Conservation (phyloP, 2,888 invertebrate species). For the Muschampia plurimacula region DNA sequence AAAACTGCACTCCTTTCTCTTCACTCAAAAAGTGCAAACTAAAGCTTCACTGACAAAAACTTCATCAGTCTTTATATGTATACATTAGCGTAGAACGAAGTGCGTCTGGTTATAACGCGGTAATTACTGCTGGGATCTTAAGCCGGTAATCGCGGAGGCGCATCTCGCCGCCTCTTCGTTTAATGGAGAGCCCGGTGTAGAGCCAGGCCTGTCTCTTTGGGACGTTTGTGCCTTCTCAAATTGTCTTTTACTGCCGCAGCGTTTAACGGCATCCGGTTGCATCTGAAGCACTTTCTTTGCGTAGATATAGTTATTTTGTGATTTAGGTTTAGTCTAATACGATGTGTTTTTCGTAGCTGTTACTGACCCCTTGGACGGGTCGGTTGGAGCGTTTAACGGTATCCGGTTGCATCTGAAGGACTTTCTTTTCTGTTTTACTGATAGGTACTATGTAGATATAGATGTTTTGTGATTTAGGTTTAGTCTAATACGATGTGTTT, state of each 20-base stretch:
- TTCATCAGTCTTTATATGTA: constrained; percentile 20
- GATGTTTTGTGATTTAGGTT: no score
- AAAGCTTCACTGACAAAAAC: constrained; percentile 8
- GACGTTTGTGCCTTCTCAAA: constrained; percentile 52
- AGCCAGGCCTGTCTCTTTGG: constrained; percentile 50
- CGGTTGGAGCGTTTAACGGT: no score
- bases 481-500: no score
- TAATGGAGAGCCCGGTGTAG: constrained; percentile 59
- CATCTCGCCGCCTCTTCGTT: constrained; percentile 56
- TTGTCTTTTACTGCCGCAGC: constrained; percentile 50
- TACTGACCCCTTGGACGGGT: no score
- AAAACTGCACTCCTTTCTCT: neutral
- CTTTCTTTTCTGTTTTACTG: no score
- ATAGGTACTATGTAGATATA: no score
- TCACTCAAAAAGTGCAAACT: neutral
- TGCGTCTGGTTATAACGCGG: constrained; percentile 43
- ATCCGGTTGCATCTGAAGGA: no score
- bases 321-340: neutral
- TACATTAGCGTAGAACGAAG: constrained; percentile 36
- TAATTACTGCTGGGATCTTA: constrained; percentile 57
- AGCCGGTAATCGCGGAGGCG: constrained; percentile 58
- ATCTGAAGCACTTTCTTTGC: constrained; percentile 32
- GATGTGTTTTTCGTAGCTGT: no score
- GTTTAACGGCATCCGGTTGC: constrained; percentile 21
- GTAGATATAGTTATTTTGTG: neutral